A percentile compares a stretch with the other conserved stretches of the same genome.
Conservation (phyloP, 2,797 vertebrate species). For the Phataginus tetradactyla region DNA sequence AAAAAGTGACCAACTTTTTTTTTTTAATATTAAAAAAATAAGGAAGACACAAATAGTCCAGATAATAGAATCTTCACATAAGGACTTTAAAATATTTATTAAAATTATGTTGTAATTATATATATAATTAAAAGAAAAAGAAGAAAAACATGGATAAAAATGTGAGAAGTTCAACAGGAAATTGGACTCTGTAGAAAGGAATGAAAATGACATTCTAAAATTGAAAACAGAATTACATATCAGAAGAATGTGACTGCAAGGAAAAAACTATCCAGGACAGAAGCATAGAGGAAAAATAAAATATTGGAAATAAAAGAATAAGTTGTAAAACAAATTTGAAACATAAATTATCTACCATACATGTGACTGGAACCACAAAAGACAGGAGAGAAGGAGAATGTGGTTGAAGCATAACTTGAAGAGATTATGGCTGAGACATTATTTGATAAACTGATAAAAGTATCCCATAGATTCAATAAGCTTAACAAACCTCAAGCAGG, state of each 20-base stretch:
- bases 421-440: background rate
- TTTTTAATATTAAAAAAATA: background rate
- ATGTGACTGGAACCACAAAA: background rate
- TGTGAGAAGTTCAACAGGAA: background rate
- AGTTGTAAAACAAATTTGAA: background rate
- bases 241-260: background rate
- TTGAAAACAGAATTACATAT: background rate
- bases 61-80: background rate
- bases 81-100: background rate
- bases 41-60: background rate
- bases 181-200: background rate
- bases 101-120: background rate
- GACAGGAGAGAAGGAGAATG: background rate
- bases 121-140: background rate
- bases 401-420: background rate
- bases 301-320: background rate
- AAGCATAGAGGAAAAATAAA: background rate
- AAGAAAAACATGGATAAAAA: background rate
- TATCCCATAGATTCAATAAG: background rate
- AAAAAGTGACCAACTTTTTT: background rate
- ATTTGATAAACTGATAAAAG: background rate
- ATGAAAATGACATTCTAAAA: background rate
- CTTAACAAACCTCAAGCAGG: background rate
- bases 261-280: background rate
- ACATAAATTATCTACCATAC: background rate